phyloP scores from a whole-genome alignment of 2,888 invertebrate species.

The Hedychridium roseum region DNA sequence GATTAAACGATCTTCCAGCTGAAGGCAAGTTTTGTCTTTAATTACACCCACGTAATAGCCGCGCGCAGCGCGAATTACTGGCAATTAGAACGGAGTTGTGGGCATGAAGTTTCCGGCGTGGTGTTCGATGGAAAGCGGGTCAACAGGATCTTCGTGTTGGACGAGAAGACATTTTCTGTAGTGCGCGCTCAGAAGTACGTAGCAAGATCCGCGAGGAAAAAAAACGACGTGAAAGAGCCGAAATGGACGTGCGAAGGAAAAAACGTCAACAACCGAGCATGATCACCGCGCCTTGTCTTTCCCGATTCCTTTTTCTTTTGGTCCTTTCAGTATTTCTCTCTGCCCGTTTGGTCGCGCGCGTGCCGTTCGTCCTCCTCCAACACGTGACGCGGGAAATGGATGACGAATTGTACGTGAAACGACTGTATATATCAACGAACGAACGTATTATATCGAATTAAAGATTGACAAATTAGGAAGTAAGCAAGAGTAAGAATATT shows the following conservation, averaged over 20 bases:
- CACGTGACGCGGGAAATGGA: constrained; percentile 28
- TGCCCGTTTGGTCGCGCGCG: neutral
- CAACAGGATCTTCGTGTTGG: too few species aligned
- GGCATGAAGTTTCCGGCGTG: too few species aligned
- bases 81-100: too few species aligned
- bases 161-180: too few species aligned
- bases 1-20: constrained; percentile 33
- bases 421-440: constrained; percentile 45
- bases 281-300: constrained; percentile 2
- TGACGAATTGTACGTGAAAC: constrained; percentile 28
- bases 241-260: too few species aligned
- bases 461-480: constrained; percentile 40
- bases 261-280: too few species aligned
- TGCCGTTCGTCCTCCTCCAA: constrained; percentile 2
- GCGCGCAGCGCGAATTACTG: neutral
- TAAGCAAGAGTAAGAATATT: constrained; percentile 58
- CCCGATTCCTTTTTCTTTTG: neutral
- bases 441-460: constrained; percentile 36
- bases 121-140: too few species aligned
- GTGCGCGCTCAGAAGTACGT: too few species aligned
- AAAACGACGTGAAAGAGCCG: too few species aligned
- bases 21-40: constrained; percentile 15
- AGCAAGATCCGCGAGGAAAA: too few species aligned
- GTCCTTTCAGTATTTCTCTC: constrained; percentile 5
- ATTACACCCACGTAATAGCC: constrained; percentile 3